A percentile compares a stretch with the other conserved stretches of the same genome.
These are phyloP conservation scores for Coptodon bakossiorum DNA, from an alignment of 2,113 vertebrate species.

Conservation along the genomic window DNA sequence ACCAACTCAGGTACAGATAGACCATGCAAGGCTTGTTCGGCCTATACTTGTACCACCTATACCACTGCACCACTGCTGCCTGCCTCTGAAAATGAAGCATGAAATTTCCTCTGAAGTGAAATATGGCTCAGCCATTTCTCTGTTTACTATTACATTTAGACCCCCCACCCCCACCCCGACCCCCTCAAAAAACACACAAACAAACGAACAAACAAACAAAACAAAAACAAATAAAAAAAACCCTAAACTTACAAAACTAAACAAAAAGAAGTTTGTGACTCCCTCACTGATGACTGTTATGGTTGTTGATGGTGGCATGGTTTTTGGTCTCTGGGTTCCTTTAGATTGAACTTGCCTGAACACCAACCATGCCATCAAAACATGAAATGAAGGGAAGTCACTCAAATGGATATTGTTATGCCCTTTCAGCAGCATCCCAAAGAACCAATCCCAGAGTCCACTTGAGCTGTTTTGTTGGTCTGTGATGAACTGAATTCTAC, in stretches of 20 bases:
- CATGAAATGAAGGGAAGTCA: background rate
- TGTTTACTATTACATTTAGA: background rate
- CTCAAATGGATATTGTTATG: background rate
- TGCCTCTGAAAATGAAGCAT: background rate
- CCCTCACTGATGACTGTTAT: background rate
- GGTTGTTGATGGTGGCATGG: background rate
- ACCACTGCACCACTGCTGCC: background rate
- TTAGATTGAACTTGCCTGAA: background rate
- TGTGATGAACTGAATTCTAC: background rate
- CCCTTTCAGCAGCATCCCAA: background rate
- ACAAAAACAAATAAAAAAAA: accelerated
- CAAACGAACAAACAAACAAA: background rate
- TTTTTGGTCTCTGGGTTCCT: background rate
- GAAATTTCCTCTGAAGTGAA: background rate
- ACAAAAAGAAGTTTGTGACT: background rate
- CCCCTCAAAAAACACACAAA: too few species aligned
- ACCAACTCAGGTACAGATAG: background rate
- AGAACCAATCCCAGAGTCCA: background rate
- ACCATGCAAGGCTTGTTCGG: background rate
- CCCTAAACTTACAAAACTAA: background rate
- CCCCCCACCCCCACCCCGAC: background rate
- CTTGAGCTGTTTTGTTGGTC: background rate
- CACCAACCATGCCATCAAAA: background rate
- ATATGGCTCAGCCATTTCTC: background rate
- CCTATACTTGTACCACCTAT: background rate